Conservation (phyloP, 2,113 vertebrate species). For the Serilophus lunatus region DNA sequence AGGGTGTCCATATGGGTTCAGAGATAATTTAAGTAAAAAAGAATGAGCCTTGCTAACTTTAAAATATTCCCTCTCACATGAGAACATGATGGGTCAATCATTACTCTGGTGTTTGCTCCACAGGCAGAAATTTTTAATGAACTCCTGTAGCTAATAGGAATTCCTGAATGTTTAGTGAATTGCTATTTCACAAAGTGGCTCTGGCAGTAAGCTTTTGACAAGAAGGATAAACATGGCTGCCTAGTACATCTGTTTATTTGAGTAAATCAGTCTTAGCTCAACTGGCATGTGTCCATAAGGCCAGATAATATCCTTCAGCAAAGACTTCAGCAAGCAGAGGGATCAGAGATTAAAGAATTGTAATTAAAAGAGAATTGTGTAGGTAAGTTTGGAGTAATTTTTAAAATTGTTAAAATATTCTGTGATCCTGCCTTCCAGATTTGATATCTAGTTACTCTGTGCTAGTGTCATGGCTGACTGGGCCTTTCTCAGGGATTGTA, state of each 20-base stretch:
- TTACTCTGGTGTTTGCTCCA: slow-evolving; percentile 44
- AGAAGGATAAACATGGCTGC: slow-evolving; percentile 62
- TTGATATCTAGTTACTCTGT: background rate
- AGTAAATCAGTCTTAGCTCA: slow-evolving; percentile 40
- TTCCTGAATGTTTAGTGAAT: slow-evolving; percentile 58
- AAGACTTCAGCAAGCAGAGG: slow-evolving; percentile 35
- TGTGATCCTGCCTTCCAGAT: background rate
- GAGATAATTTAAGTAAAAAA: slow-evolving; percentile 22
- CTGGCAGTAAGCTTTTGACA: slow-evolving; percentile 52
- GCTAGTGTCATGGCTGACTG: background rate
- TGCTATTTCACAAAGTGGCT: slow-evolving; percentile 53
- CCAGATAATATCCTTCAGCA: slow-evolving; percentile 12
- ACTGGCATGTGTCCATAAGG: slow-evolving; percentile 46
- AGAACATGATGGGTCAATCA: slow-evolving; percentile 55
- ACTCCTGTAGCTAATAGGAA: slow-evolving; percentile 56
- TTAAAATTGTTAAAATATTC: background rate
- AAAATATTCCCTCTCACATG: slow-evolving; percentile 23
- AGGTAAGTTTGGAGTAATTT: background rate
- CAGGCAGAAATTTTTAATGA: slow-evolving; percentile 62
- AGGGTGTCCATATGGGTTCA: background rate
- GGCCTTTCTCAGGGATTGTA: background rate
- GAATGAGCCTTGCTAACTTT: slow-evolving; percentile 8
- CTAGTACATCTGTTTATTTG: slow-evolving; percentile 54
- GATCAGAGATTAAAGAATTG: slow-evolving; percentile 1
- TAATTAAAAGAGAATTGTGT: background rate